Percentiles rank a stretch among this genome's conserved stretches.
Evolutionary conservation across 2,888 invertebrate genomes (phyloP).

Genomic region (Neoitamus cyanurus): DNA sequence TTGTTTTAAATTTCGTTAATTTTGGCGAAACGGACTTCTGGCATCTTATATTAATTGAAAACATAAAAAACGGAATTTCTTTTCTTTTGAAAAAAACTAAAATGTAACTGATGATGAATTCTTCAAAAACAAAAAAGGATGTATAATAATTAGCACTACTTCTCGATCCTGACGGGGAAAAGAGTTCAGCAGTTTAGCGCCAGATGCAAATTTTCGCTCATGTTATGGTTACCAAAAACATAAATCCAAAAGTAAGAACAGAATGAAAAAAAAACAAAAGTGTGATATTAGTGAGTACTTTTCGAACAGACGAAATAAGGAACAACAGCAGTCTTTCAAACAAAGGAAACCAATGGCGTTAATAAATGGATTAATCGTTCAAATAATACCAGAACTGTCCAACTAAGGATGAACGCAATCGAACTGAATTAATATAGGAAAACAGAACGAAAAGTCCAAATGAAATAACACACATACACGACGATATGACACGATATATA

Average conservation of each 20-base stretch:
- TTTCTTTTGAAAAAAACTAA: neutral
- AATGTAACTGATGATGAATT: neutral
- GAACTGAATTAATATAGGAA: constrained; percentile 35
- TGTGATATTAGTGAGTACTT: constrained; percentile 8
- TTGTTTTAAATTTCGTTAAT: neutral
- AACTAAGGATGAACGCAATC: constrained; percentile 29
- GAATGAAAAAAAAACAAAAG: constrained; percentile 3
- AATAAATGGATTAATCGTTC: constrained; percentile 23
- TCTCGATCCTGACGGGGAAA: neutral
- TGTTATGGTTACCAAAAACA: neutral
- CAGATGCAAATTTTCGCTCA: neutral
- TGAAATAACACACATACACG: constrained; percentile 63
- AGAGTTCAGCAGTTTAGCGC: neutral
- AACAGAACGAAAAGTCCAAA: constrained; percentile 33
- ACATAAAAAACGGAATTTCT: neutral
- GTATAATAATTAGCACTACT: neutral
- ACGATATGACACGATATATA: constrained; percentile 60
- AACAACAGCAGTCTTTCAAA: constrained; percentile 54
- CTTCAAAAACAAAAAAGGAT: neutral
- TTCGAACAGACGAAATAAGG: constrained; percentile 15
- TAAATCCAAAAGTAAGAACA: constrained; percentile 30
- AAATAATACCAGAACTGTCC: constrained; percentile 5
- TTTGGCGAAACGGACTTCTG: neutral
- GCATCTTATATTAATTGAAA: neutral
- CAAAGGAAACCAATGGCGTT: constrained; percentile 33